Base-by-base conservation (phyloP, 2,113 vertebrate genomes). In the Ceyx cyanopectus region DNA sequence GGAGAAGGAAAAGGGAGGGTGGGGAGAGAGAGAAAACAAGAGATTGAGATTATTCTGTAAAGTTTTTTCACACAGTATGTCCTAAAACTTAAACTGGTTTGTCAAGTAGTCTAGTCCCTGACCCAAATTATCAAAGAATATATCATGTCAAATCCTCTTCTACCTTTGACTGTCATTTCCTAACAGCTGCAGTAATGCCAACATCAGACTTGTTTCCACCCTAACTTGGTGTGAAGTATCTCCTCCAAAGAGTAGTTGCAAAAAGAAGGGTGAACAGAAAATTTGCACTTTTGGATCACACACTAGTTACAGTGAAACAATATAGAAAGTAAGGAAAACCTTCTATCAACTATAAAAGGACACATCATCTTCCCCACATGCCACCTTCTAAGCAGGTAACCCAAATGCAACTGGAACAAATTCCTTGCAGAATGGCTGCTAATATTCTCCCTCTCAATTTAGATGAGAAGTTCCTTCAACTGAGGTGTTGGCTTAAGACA, bases 211-310 rank as follows among this genome's bases (percentile, higher is more conserved):
- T 73, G 63, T 87, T 89, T 85, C 81, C 72, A 92, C n/a, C 27
- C 72, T 92, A 79, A 93, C 58, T 81, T 89, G 30, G 12, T 40
- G 40, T 40, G 66, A 79, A 89, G 91, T 57, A 45, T 76, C 74
- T 79, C 58, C 87, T 86, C 45, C 66, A 89, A 81, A 92, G 45
- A 73, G 22, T 4, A 88, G 43, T 53, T 79, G 62, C 73, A 67
- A 93, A 21, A 6, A 81, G 24, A 93, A 89, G 45, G 48, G 93
- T 90, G 57, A 90, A 41, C 54, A 89, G 37, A 81, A 61, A 84
- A 66, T 65, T n/a, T 65, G 58, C 16, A 58, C 74, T 68, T 76
- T 85, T 50, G n/a, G 54, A 82, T 34, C 66, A 81, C 62, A 63
- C 17, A n/a, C 29, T 65, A 15, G n/a, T 50, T 65, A n/a, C n/a